Evolutionary conservation across 2,888 invertebrate species (phyloP).

Genomic region (Thera obeliscata): DNA sequence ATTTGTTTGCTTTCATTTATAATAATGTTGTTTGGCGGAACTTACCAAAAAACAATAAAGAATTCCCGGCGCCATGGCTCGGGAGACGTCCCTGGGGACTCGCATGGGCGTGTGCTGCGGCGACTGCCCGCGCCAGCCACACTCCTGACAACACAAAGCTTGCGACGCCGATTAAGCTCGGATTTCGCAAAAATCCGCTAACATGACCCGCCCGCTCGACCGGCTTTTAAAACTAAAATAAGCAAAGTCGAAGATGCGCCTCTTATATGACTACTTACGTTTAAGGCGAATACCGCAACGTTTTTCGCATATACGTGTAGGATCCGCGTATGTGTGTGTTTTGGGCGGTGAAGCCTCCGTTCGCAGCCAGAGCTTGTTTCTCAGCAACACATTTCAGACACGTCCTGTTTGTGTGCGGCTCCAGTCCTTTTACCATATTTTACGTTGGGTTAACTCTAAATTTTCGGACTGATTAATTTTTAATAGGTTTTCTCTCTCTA

Average conservation of each 20-base stretch:
- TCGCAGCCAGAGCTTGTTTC: slow-evolving; percentile 39
- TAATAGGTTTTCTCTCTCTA: slow-evolving; percentile 24
- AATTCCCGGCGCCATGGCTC: slow-evolving; percentile 78
- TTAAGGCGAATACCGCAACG: slow-evolving; percentile 80
- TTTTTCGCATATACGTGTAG: slow-evolving; percentile 76
- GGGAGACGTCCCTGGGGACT: slow-evolving; percentile 59
- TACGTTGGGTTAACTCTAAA: slow-evolving; percentile 45
- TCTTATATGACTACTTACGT: slow-evolving; percentile 84
- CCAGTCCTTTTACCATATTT: slow-evolving; percentile 58
- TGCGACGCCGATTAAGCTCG: slow-evolving; percentile 60
- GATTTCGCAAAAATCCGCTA: slow-evolving; percentile 67
- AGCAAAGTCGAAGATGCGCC: slow-evolving; percentile 83
- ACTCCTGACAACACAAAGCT: slow-evolving; percentile 47
- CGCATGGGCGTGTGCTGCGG: slow-evolving; percentile 10
- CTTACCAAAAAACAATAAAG: slow-evolving; percentile 75
- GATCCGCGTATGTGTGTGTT: slow-evolving; percentile 62
- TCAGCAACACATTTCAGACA: slow-evolving; percentile 54
- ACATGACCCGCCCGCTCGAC: slow-evolving; percentile 78
- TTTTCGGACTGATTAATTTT: slow-evolving; percentile 29
- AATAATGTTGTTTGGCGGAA: slow-evolving; percentile 25
- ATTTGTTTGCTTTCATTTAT: no score
- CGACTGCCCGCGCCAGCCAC: slow-evolving; percentile 28
- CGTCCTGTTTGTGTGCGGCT: slow-evolving; percentile 48
- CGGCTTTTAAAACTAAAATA: slow-evolving; percentile 81
- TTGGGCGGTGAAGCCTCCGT: slow-evolving; percentile 65